These are phyloP conservation scores for Sciurus niger DNA, from an alignment of 2,113 vertebrate species.

Conservation along the genomic window DNA sequence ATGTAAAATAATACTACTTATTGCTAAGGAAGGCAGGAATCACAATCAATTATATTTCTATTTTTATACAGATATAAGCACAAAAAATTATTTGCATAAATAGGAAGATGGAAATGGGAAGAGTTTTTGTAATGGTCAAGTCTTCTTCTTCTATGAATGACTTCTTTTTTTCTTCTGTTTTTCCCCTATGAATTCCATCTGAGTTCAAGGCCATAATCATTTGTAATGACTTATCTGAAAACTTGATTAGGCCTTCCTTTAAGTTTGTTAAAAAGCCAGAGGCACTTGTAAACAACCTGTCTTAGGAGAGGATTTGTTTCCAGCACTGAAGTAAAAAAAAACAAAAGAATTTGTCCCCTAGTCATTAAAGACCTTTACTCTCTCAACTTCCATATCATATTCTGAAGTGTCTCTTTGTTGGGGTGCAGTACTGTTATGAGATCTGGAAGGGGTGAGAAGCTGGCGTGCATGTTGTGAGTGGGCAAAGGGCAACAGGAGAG, in stretches of 20 bases:
- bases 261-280: neutral
- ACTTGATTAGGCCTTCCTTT: neutral
- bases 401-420: neutral
- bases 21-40: neutral
- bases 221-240: neutral
- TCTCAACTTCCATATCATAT: neutral
- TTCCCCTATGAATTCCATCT: neutral
- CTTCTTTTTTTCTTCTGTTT: neutral
- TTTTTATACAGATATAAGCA: constrained; percentile 34
- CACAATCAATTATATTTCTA: neutral
- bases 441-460: neutral
- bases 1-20: neutral
- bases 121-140: neutral
- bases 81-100: neutral
- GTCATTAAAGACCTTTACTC: neutral
- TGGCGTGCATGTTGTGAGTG: neutral
- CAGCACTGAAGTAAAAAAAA: neutral
- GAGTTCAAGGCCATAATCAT: neutral
- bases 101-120: neutral
- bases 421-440: no score
- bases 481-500: neutral
- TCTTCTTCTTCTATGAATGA: neutral
- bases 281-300: neutral
- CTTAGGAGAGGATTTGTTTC: neutral
- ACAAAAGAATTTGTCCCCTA: neutral